Evolutionary conservation across 2,113 vertebrate species (phyloP).

Genomic region (Brachionichthys hirsutus): DNA sequence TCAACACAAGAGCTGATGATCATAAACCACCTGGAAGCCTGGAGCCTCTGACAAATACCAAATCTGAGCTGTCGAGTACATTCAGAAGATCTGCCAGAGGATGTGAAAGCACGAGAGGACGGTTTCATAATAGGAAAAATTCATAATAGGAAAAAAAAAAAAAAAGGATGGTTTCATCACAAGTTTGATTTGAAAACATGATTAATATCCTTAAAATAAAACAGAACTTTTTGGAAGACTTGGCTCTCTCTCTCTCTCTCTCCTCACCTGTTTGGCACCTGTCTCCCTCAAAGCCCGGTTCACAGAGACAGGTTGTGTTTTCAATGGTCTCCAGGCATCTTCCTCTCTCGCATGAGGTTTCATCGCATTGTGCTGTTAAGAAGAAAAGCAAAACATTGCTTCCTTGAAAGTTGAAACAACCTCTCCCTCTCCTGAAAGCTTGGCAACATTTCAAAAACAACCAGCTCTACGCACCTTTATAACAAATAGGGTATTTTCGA

Average conservation of each 20-base stretch:
- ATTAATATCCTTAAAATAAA: neutral
- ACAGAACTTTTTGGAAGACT: neutral
- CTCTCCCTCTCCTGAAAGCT: neutral
- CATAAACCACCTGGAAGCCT: too few relatives aligned
- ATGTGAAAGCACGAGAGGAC: too few relatives aligned
- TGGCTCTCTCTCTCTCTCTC: neutral
- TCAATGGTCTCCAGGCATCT: conserved; percentile 62
- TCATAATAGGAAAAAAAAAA: too few relatives aligned
- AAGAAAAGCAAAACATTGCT: conserved; percentile 3
- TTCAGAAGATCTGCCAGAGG: too few relatives aligned
- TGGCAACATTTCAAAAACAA: neutral
- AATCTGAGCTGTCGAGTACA: too few relatives aligned
- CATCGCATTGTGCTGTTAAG: conserved; percentile 62
- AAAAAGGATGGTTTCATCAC: too few relatives aligned
- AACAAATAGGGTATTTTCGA: conserved; percentile 70
- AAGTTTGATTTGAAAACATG: too few relatives aligned
- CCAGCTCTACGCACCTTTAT: conserved; percentile 43
- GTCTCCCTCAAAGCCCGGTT: conserved; percentile 54
- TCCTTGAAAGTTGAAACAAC: conserved; percentile 1
- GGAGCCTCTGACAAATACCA: too few relatives aligned
- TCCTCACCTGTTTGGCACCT: conserved; percentile 58
- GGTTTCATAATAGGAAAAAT: too few relatives aligned
- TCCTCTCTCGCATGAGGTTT: conserved; percentile 47
- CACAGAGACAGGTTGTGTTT: conserved; percentile 58
- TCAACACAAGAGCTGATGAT: too few relatives aligned